These are phyloP conservation scores for Lophius americanus DNA, from an alignment of 2,797 vertebrate species.

Conservation along the genomic window DNA sequence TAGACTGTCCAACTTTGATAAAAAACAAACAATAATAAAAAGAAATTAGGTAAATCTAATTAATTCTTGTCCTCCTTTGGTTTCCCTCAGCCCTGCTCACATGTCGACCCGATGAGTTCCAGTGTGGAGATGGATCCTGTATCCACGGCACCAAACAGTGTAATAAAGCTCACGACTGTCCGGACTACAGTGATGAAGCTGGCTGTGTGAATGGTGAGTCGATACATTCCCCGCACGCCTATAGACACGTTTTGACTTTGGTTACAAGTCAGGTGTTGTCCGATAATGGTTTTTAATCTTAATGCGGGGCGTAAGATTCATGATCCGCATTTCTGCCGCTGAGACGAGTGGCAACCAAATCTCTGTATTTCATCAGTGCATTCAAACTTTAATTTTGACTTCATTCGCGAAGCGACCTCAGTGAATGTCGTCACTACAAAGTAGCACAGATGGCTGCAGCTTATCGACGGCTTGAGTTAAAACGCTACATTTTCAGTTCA, in stretches of 20 bases:
- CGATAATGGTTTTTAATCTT: neutral
- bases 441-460: constrained; percentile 43
- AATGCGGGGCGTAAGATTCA: neutral
- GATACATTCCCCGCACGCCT: too few relatives aligned
- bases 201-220: constrained; percentile 89
- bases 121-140: constrained; percentile 93
- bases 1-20: too few relatives aligned
- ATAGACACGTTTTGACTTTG: too few relatives aligned
- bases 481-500: constrained; percentile 24
- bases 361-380: neutral
- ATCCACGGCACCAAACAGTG: constrained; percentile 93
- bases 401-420: too few relatives aligned
- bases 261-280: neutral
- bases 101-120: constrained; percentile 94
- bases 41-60: neutral
- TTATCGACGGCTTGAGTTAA: constrained; percentile 25
- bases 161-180: constrained; percentile 91
- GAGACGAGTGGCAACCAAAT: neutral
- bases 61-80: constrained; percentile 16
- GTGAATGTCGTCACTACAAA: neutral
- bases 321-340: neutral
- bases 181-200: constrained; percentile 92
- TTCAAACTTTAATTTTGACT: constrained; percentile 8
- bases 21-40: neutral
- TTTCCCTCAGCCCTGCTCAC: constrained; percentile 84